Evolutionary conservation across 2,888 invertebrate genomes (phyloP).

Genomic region (Cryptocheilus praepositus): DNA sequence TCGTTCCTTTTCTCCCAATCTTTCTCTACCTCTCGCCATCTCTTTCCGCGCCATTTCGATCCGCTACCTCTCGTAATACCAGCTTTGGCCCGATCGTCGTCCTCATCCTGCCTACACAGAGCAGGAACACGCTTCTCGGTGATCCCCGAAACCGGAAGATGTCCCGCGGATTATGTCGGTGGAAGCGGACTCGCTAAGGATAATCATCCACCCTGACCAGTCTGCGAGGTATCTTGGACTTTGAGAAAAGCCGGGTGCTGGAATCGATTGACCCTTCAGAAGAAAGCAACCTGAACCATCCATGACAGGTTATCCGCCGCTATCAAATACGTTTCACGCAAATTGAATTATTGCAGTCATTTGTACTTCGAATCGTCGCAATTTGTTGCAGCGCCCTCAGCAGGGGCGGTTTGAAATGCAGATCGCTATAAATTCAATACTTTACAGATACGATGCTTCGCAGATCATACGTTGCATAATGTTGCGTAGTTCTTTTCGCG

Average conservation of each 20-base stretch:
- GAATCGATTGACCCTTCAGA: too few species aligned
- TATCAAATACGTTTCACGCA: too few species aligned
- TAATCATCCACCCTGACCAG: background rate
- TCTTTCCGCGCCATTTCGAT: slow-evolving; percentile 39
- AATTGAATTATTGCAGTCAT: too few species aligned
- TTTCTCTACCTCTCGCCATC: slow-evolving; percentile 20
- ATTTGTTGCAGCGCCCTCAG: too few species aligned
- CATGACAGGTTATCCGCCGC: too few species aligned
- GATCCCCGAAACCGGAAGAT: slow-evolving; percentile 53
- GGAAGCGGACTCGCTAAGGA: slow-evolving; percentile 20
- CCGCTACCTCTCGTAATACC: slow-evolving; percentile 52
- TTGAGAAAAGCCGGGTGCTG: background rate
- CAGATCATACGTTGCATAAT: too few species aligned
- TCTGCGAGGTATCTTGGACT: background rate
- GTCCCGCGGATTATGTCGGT: slow-evolving; percentile 47
- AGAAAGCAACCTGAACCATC: too few species aligned
- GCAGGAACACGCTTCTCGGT: slow-evolving; percentile 40
- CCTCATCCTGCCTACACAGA: slow-evolving; percentile 34
- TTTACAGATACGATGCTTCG: too few species aligned
- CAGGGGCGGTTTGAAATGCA: too few species aligned
- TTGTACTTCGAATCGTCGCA: too few species aligned
- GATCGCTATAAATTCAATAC: too few species aligned
- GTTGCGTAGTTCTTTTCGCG: too few species aligned
- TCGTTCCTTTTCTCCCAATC: slow-evolving; percentile 31
- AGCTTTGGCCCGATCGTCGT: slow-evolving; percentile 53